Evolutionary conservation across 2,797 vertebrate species (phyloP).

Genomic region (Jordanella pulchra): DNA sequence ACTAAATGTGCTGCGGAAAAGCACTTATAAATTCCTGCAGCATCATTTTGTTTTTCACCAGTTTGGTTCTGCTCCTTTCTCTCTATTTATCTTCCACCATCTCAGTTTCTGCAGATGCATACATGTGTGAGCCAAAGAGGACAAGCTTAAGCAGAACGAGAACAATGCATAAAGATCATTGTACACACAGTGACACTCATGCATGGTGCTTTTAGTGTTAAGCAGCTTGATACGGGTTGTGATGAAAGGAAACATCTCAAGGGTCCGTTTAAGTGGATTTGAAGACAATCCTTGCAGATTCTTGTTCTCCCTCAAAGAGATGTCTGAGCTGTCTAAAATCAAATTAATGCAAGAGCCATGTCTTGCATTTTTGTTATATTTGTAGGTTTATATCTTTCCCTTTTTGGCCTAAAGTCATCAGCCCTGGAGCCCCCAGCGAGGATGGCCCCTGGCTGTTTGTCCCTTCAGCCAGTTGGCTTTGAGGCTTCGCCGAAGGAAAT

Average conservation of each 20-base stretch:
- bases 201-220: constrained; percentile 22
- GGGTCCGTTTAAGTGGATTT: constrained; percentile 47
- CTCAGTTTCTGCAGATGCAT: not conserved
- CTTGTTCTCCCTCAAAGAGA: constrained; percentile 32
- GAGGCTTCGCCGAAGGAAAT: constrained; percentile 53
- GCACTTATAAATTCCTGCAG: not conserved
- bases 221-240: constrained; percentile 20
- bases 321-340: constrained; percentile 25
- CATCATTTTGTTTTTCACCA: not conserved
- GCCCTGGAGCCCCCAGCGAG: constrained; percentile 32
- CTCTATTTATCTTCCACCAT: not conserved
- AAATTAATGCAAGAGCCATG: constrained; percentile 55
- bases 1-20: not conserved
- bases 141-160: constrained; percentile 35
- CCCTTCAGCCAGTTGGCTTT: constrained; percentile 28
- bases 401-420: constrained; percentile 38
- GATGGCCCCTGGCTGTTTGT: constrained; percentile 35
- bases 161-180: constrained; percentile 44
- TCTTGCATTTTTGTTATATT: constrained; percentile 13
- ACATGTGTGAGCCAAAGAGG: constrained; percentile 3
- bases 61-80: not conserved
- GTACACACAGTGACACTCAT: constrained; percentile 5
- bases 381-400: constrained; percentile 11
- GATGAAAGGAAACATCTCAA: constrained; percentile 51
- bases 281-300: constrained; percentile 44